These are phyloP conservation scores for Enteromius treurensis DNA, from an alignment of 2,797 vertebrate genomes.

Conservation along the genomic window DNA sequence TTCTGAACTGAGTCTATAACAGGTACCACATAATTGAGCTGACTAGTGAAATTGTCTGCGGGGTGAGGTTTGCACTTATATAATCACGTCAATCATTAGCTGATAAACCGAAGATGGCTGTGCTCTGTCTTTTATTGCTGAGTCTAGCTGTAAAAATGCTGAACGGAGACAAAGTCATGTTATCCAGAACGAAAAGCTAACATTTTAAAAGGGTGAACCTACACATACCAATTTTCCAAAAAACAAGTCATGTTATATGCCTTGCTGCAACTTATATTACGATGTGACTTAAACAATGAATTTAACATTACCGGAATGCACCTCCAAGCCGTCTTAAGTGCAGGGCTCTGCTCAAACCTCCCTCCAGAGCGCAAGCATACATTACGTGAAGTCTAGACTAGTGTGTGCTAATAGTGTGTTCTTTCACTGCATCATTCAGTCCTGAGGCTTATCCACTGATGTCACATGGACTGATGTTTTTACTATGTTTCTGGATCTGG, in stretches of 20 bases:
- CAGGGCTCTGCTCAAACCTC: too few relatives aligned
- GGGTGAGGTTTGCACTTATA: background rate
- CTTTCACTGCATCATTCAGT: too few relatives aligned
- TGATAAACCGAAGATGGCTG: background rate
- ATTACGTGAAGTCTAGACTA: too few relatives aligned
- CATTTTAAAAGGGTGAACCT: background rate
- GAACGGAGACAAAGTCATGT: background rate
- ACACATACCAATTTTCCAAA: background rate
- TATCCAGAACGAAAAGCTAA: background rate
- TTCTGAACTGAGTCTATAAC: background rate
- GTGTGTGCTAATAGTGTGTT: too few relatives aligned
- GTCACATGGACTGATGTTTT: too few relatives aligned
- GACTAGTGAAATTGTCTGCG: background rate
- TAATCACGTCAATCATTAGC: background rate
- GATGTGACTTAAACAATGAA: background rate
- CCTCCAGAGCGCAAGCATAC: too few relatives aligned
- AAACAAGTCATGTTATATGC: background rate
- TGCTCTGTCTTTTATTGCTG: background rate
- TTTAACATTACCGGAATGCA: too few relatives aligned
- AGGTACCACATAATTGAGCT: background rate
- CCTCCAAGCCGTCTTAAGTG: too few relatives aligned
- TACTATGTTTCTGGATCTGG: too few relatives aligned
- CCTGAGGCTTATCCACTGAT: too few relatives aligned
- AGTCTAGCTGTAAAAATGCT: background rate
- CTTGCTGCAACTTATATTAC: background rate